Evolutionary conservation across 2,797 vertebrate species (phyloP), one percentile per base, ranked within the genome.

Genomic region (Allobates femoralis): DNA sequence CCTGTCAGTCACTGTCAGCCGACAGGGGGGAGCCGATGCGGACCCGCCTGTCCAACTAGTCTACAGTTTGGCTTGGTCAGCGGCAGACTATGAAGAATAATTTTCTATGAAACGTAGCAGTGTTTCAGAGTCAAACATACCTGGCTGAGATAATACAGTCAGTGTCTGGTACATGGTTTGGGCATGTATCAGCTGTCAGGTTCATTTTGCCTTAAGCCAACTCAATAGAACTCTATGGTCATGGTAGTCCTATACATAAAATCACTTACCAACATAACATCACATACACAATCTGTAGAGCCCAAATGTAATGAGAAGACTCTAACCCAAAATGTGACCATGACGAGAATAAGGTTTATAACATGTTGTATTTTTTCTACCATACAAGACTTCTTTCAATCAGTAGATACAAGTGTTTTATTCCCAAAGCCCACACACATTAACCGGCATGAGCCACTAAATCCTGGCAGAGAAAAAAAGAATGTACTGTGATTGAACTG

Each of bases 401-500:
- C 15, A 53, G 30, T 12, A 7, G 15, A 21, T 79, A 1, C 15
- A 58, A n/a, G 55, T 60, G 21, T 55, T 73, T 46, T n/a, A 3
- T 46, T 23, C 37, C 69, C 19, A 73, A 46, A 73, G 23, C 69
- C 69, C 32, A 69, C 66, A 69, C 66, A 37, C 66, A 69, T 23
- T 18, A 69, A 8, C 32, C 69, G 10, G 41, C 41, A 79, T 56
- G 11, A 55, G 18, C 75, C 56, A 41, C 21, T 37, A 37, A 60
- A 37, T 79, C 41, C 77, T 79, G 55, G 56, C 55, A 26, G 32
- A 41, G 32, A 14, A 56, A 32, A 23, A 41, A 62, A 11, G 32
- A 58, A 62, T 41, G n/a, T 41, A 37, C 55, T 79, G 55, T 41
- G 23, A 79, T 41, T 79, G 77, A 79, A 62, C 10, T 46, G 21